Base-by-base conservation (phyloP, 2,888 invertebrate species). In the Tridacna crocea region DNA sequence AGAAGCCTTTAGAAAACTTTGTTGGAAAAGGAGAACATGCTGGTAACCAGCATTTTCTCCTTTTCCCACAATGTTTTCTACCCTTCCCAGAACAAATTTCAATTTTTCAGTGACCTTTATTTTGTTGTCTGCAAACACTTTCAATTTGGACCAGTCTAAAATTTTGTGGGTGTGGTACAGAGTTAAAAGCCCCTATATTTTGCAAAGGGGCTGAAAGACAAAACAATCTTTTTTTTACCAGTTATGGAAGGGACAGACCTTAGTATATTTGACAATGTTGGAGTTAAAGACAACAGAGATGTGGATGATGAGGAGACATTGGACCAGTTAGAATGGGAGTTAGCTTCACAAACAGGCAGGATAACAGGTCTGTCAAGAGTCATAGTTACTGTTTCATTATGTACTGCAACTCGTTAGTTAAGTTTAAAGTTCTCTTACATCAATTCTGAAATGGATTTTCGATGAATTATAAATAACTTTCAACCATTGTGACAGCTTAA, bases 181-280 rank as follows among this genome's bases (percentile, higher is more conserved):
- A 8, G 36, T 36, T 36, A 36, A 36, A 4, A 36, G n/a, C n/a
- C n/a, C n/a, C n/a, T 51, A 15, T 51, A 51, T 51, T 11, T 51
- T 11, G 51, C 15, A 15, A 51, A 51, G 51, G 51, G 51, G 11
- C 15, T 11, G 15, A 51, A 51, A 51, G 11, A 13, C 12, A 51
- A 51, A 51, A 51, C 15, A 51, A 51, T 51, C 55, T 2, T 19
- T 55, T 55, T 55, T 61, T 72, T 83, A 81, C 27, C 86, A 93
- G 93, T 92, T 66, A 89, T 93, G 75, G 93, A 93, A 73, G 93
- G 93, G n/a, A 92, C 92, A 60, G 92, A 93, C 78, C 79, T 93
- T 74, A 90, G 88, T 73, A 85, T 79, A 60, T 93, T 90, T 88
- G 93, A 93, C 80, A 81, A 84, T 13, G 82, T 87, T 24, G 84